phyloP scores from a whole-genome alignment of 2,797 vertebrate genomes.

The Chaetophractus vellerosus region DNA sequence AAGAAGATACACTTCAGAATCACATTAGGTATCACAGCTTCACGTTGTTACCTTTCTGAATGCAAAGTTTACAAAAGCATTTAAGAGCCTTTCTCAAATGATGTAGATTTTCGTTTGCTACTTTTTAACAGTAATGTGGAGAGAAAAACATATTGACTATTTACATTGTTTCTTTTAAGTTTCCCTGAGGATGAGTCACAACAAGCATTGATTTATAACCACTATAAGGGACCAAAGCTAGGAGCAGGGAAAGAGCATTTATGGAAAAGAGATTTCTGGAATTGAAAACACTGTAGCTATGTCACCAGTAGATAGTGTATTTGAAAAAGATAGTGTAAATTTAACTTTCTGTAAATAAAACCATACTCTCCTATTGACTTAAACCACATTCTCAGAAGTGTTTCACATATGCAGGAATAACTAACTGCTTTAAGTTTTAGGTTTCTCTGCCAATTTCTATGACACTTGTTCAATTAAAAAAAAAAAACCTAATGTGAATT shows the following conservation, averaged over 20 bases:
- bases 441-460: neutral
- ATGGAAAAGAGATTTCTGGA: constrained; percentile 2
- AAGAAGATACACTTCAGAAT: constrained; percentile 23
- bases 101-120: neutral
- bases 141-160: neutral
- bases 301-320: neutral
- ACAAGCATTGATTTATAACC: neutral
- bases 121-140: constrained; percentile 19
- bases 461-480: neutral
- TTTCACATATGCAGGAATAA: neutral
- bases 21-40: neutral
- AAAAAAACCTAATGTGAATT: neutral
- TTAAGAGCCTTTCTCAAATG: constrained; percentile 1
- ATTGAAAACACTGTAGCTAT: neutral
- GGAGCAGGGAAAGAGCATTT: neutral
- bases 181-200: neutral
- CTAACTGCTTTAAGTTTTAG: neutral
- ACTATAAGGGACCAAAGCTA: neutral
- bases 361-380: neutral
- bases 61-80: constrained; percentile 19
- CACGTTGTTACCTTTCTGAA: neutral
- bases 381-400: neutral
- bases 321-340: neutral
- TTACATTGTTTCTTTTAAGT: neutral
- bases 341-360: constrained; percentile 55